Base-by-base conservation (phyloP, 2,113 vertebrate species). In the Suricata suricatta region DNA sequence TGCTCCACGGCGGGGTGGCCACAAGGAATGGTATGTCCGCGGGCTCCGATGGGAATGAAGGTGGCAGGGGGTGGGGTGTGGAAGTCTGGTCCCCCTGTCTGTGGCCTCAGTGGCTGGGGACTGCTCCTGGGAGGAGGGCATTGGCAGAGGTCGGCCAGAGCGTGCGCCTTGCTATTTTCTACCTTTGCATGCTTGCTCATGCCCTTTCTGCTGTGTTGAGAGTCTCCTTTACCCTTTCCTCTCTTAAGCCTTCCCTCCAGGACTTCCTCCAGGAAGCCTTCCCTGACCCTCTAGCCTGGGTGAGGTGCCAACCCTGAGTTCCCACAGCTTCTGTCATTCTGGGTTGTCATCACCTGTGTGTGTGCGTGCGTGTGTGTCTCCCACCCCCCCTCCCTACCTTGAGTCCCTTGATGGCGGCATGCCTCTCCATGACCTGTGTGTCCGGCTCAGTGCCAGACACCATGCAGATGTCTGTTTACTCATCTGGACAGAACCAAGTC, bases 11-110 rank as follows among this genome's bases (percentile, higher is more conserved):
- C 88, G 3, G 92, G 93, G 97, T n/a, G 6, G 97, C 98, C 97
- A 33, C 98, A 97, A 96, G 94, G 97, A 98, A 98, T 97, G 97
- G 94, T 41, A 95, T 97, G 97, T 96, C 93, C 77, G n/a, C 25
- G 14, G 87, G 97, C 96, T 72, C 15, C 0, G 15, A 47, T 52
- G 96, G 86, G 92, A 84, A 41, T 9, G 90, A 89, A 96, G 96
- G 71, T 84, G 80, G 79, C 93, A 86, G 60, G 90, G 92, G 90
- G 69, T 4, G 11, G 11, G 21, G 33, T 63, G 87, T 81, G 88
- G 88, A 71, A 80, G 80, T 4, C 88, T 76, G 0, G 33, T 57
- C 41, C 35, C 71, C 79, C 57, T 84, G 52, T 79, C 54, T 21
- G 16, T 79, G 89, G 89, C 60, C 92, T 82, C 38, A 0, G 29